phyloP scores from a whole-genome alignment of 1,140 invertebrate species.

The Cotesia glomerata region DNA sequence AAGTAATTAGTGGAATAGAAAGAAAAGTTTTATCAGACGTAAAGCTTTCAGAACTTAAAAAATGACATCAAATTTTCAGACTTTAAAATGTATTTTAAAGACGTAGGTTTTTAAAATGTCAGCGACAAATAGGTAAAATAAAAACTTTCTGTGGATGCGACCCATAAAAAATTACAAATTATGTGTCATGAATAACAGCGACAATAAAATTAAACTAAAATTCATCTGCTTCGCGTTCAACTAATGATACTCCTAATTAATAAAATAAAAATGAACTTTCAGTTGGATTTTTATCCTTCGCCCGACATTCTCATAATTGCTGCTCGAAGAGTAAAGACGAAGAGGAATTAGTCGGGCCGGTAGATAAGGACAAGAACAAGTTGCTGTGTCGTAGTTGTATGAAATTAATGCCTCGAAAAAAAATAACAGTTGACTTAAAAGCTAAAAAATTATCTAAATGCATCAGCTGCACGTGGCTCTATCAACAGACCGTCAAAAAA shows the following conservation, averaged over 20 bases:
- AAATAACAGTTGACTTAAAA: constrained; percentile 39
- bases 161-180: no score
- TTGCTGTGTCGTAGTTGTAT: constrained; percentile 39
- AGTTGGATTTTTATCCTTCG: constrained; percentile 48
- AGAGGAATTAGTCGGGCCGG: constrained; percentile 34
- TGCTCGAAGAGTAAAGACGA: constrained; percentile 29
- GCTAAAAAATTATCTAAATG: constrained; percentile 48
- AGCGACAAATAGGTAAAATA: no score
- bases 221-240: no score
- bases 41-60: no score
- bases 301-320: constrained; percentile 39
- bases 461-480: constrained; percentile 44
- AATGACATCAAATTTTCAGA: no score
- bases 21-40: no score
- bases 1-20: no score
- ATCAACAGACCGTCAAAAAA: constrained; percentile 39
- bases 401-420: constrained; percentile 29
- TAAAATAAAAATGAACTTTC: neutral
- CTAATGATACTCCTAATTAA: neutral
- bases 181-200: no score
- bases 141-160: no score
- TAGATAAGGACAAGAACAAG: constrained; percentile 25
- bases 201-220: no score
- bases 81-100: no score
- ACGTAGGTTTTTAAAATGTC: no score